A percentile compares a stretch with the other conserved stretches of the same genome.
Evolutionary conservation across 2,113 vertebrate genomes (phyloP).

Genomic region (Nibea albiflora): DNA sequence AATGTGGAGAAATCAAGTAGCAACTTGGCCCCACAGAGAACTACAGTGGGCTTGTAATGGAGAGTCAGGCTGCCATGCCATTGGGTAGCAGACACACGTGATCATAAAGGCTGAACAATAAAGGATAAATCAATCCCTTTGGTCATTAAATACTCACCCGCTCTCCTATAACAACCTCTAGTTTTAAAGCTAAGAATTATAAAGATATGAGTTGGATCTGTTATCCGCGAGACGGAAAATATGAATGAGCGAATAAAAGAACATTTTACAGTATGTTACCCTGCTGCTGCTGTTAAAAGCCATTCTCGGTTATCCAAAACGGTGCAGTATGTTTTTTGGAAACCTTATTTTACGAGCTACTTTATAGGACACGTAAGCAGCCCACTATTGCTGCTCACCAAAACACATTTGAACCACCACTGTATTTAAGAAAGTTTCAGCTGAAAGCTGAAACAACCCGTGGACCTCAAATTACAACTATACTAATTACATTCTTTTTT

Average conservation of each 20-base stretch:
- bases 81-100: slow-evolving; percentile 92
- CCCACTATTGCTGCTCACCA: slow-evolving; percentile 63
- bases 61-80: slow-evolving; percentile 86
- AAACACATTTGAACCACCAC: slow-evolving; percentile 63
- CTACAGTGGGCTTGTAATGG: slow-evolving; percentile 97
- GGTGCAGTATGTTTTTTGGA: slow-evolving; percentile 70
- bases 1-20: slow-evolving; percentile 97
- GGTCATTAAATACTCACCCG: slow-evolving; percentile 95
- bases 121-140: slow-evolving; percentile 98
- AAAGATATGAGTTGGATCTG: slow-evolving; percentile 70
- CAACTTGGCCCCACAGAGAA: slow-evolving; percentile 94
- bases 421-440: slow-evolving; percentile 42
- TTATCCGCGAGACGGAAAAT: slow-evolving; percentile 36
- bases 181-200: slow-evolving; percentile 89
- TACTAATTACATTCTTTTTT: not conserved
- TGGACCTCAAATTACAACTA: slow-evolving; percentile 15
- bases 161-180: slow-evolving; percentile 93
- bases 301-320: slow-evolving; percentile 47
- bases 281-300: slow-evolving; percentile 33
- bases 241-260: slow-evolving; percentile 16
- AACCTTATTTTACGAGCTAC: slow-evolving; percentile 75
- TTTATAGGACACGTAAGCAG: slow-evolving; percentile 81
- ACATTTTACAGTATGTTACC: not conserved
- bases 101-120: slow-evolving; percentile 93
- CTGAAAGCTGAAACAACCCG: slow-evolving; percentile 6